Evolutionary conservation across 1,140 invertebrate species (phyloP).

Genomic region (Drosophila micromelanica): DNA sequence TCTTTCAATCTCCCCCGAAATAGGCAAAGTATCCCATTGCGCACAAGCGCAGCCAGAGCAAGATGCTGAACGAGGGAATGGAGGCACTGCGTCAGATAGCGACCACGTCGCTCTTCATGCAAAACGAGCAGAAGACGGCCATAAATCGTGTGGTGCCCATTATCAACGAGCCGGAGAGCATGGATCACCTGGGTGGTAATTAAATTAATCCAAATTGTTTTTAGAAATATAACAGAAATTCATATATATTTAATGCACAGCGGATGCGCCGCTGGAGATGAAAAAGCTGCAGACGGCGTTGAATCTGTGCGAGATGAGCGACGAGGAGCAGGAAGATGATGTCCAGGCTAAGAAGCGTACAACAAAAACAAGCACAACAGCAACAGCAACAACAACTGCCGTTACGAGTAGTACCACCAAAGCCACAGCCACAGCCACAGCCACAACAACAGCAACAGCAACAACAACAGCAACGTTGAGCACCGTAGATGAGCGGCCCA

Average conservation of each 20-base stretch:
- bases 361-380: slow-evolving; percentile 54
- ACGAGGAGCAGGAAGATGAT: slow-evolving; percentile 57
- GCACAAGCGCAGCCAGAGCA: slow-evolving; percentile 82
- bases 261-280: slow-evolving; percentile 77
- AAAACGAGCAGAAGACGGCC: slow-evolving; percentile 80
- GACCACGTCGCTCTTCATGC: slow-evolving; percentile 84
- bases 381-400: slow-evolving; percentile 65
- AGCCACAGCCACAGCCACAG: slow-evolving; percentile 46
- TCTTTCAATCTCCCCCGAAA: not conserved
- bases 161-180: slow-evolving; percentile 78
- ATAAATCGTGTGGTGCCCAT: slow-evolving; percentile 81
- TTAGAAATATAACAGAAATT: too few species aligned
- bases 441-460: slow-evolving; percentile 52
- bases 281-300: slow-evolving; percentile 76
- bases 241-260: not conserved
- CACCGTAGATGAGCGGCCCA: slow-evolving; percentile 60
- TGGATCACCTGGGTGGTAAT: slow-evolving; percentile 42
- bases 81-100: slow-evolving; percentile 84
- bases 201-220: too few species aligned
- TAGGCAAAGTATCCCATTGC: slow-evolving; percentile 78
- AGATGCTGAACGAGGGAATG: slow-evolving; percentile 84
- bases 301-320: slow-evolving; percentile 76
- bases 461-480: slow-evolving; percentile 52
- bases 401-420: slow-evolving; percentile 82
- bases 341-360: slow-evolving; percentile 42